These are phyloP conservation scores for Papilio xuthus DNA, from an alignment of 1,140 invertebrate genomes.

Conservation along the genomic window DNA sequence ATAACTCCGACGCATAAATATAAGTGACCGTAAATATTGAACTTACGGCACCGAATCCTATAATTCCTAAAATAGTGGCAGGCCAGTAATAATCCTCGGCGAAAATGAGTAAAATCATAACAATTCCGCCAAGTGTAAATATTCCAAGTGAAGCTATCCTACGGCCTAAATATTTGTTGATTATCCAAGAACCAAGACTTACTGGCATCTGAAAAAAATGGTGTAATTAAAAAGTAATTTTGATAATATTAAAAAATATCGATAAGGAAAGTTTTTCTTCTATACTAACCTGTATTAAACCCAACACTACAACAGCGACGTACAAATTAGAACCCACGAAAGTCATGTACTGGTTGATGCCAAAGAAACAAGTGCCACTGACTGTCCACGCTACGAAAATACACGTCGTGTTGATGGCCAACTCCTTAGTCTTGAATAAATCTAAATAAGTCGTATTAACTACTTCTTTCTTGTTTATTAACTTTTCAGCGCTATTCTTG, in stretches of 20 bases:
- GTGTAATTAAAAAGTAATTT: slow-evolving; percentile 6
- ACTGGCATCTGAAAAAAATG: slow-evolving; percentile 46
- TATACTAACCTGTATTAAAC: slow-evolving; percentile 53
- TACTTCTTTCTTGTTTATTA: slow-evolving; percentile 42
- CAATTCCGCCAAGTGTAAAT: slow-evolving; percentile 32
- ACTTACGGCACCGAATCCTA: slow-evolving; percentile 43
- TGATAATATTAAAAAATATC: background rate
- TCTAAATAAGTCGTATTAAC: slow-evolving; percentile 47
- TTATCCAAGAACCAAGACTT: slow-evolving; percentile 33
- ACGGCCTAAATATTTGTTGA: slow-evolving; percentile 51
- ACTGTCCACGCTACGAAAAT: slow-evolving; percentile 46
- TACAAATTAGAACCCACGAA: slow-evolving; percentile 51
- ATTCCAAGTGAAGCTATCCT: slow-evolving; percentile 41
- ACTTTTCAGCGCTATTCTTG: slow-evolving; percentile 42
- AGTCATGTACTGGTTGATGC: slow-evolving; percentile 57
- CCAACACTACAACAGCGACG: slow-evolving; percentile 48
- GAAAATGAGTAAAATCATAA: slow-evolving; percentile 52
- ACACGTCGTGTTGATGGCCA: slow-evolving; percentile 44
- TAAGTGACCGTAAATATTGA: slow-evolving; percentile 47
- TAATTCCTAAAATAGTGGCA: slow-evolving; percentile 42
- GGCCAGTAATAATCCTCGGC: slow-evolving; percentile 44
- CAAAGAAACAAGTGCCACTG: slow-evolving; percentile 50
- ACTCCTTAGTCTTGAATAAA: slow-evolving; percentile 50
- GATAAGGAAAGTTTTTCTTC: background rate
- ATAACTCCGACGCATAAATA: slow-evolving; percentile 52